phyloP scores from a whole-genome alignment of 2,113 vertebrate genomes.

The Nycticorax nycticorax region DNA sequence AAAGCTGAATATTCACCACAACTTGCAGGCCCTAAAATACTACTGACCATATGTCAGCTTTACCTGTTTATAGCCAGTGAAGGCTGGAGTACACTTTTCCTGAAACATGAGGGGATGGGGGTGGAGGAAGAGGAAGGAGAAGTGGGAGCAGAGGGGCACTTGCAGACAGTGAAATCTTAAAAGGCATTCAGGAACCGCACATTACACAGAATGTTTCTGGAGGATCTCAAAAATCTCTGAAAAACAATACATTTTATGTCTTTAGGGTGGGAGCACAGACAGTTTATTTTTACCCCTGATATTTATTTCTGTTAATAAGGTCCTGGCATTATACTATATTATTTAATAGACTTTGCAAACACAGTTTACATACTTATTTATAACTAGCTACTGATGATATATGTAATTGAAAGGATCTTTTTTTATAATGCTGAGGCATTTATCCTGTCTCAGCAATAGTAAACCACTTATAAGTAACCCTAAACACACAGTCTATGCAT shows the following conservation, averaged over 20 bases:
- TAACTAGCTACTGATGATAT: background rate
- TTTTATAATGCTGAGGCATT: background rate
- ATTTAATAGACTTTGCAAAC: background rate
- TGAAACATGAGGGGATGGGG: background rate
- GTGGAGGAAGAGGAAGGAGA: background rate
- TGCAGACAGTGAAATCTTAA: background rate
- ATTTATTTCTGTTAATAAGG: background rate
- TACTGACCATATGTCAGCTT: background rate
- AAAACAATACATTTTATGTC: background rate
- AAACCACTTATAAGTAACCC: background rate
- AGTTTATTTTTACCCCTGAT: background rate
- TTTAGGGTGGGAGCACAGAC: background rate
- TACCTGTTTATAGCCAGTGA: background rate
- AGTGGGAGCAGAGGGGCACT: fast-evolving
- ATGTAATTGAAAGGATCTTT: background rate
- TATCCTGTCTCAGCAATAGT: background rate
- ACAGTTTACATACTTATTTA: background rate
- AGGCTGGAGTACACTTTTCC: background rate
- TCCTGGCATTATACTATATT: background rate
- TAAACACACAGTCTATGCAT: background rate
- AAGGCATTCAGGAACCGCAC: background rate
- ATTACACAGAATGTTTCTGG: background rate
- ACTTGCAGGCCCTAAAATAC: background rate
- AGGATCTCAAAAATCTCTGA: background rate
- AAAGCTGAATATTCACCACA: background rate